Conservation (phyloP, 2,888 invertebrate genomes). For the Lamellibrachia columna region DNA sequence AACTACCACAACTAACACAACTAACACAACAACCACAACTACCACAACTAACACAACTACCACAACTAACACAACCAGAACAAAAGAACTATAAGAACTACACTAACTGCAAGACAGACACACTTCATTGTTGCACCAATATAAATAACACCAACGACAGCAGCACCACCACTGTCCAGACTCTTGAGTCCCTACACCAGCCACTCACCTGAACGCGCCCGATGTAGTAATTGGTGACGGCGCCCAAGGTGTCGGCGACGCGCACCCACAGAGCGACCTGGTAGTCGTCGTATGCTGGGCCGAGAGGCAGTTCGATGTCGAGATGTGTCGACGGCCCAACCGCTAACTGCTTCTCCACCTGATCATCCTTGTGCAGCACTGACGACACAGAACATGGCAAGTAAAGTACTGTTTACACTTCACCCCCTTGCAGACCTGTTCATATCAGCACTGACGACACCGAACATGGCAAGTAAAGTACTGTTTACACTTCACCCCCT, state of each 20-base stretch:
- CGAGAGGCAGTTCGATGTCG: slow-evolving; percentile 43
- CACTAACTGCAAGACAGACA: too few species aligned
- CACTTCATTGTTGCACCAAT: background rate
- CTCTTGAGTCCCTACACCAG: background rate
- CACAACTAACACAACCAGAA: too few species aligned
- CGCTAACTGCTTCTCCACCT: background rate
- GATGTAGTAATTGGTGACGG: slow-evolving; percentile 37
- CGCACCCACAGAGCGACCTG: slow-evolving; percentile 42
- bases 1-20: too few species aligned
- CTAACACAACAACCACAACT: too few species aligned
- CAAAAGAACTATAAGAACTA: too few species aligned
- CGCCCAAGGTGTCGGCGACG: slow-evolving; percentile 47
- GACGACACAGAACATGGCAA: background rate
- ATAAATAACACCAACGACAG: too few species aligned
- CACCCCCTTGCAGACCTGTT: background rate
- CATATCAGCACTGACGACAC: background rate
- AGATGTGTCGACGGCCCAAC: background rate
- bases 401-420: background rate
- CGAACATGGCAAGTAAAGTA: background rate
- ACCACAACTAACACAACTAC: too few species aligned
- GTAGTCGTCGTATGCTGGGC: slow-evolving; percentile 44
- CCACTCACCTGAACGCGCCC: slow-evolving; percentile 36
- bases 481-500: too few species aligned
- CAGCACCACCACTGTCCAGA: too few species aligned
- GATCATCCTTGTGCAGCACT: slow-evolving; percentile 16